Conservation (phyloP, 2,888 invertebrate genomes). For the Colletes collaris region DNA sequence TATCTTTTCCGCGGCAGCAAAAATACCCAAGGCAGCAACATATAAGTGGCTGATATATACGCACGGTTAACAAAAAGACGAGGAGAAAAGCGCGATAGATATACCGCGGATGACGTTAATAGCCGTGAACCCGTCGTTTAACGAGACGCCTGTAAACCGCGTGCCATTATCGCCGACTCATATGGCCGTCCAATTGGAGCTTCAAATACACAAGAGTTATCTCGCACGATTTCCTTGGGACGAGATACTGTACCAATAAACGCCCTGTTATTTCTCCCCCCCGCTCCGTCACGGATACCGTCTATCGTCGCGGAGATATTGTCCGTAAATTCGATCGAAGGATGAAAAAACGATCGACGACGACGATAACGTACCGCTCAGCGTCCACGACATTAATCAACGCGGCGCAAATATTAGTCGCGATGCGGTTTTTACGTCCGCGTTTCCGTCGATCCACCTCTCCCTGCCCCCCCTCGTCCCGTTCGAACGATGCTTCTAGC, state of each 20-base stretch:
- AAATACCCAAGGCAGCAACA: constrained; percentile 27
- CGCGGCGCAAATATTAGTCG: too few species aligned
- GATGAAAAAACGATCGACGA: constrained; percentile 4
- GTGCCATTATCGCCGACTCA: constrained; percentile 42
- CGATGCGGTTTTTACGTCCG: too few species aligned
- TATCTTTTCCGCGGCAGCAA: constrained; percentile 27
- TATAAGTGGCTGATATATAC: constrained; percentile 8
- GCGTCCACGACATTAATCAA: too few species aligned
- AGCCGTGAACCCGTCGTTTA: constrained; percentile 56
- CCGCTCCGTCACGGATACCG: constrained; percentile 14
- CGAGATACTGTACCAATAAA: constrained; percentile 54
- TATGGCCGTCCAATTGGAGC: constrained; percentile 47
- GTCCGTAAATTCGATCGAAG: constrained; percentile 25
- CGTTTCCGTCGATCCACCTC: too few species aligned
- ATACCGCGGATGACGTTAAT: constrained; percentile 41
- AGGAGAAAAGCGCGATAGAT: constrained; percentile 27
- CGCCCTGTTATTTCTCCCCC: constrained; percentile 43
- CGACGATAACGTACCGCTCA: neutral
- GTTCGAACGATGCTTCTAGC: neutral
- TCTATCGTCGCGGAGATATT: constrained; percentile 27
- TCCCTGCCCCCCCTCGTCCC: neutral
- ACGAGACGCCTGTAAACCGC: constrained; percentile 29
- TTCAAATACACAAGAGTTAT: constrained; percentile 48
- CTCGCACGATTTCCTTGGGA: constrained; percentile 52
- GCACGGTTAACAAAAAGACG: neutral